Evolutionary conservation across 2,113 vertebrate species (phyloP).

Genomic region (Reinhardtius hippoglossoides): DNA sequence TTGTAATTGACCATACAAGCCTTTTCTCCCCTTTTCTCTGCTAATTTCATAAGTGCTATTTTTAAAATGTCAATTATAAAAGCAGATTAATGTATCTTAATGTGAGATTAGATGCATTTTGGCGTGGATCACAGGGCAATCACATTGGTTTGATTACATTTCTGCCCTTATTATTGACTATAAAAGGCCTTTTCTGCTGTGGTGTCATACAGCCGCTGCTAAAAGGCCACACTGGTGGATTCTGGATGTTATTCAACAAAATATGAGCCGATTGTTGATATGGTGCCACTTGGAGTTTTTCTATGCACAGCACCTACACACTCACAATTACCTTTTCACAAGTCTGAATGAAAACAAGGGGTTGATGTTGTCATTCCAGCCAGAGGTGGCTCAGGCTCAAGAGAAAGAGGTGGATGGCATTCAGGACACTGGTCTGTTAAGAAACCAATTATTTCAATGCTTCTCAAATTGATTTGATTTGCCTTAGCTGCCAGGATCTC

Average conservation of each 20-base stretch:
- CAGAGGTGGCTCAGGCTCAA: constrained; percentile 49
- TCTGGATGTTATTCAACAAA: constrained; percentile 28
- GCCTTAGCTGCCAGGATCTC: constrained; percentile 43
- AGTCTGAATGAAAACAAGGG: constrained; percentile 58
- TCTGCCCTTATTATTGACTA: constrained; percentile 50
- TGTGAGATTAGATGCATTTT: constrained; percentile 76
- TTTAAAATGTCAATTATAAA: constrained; percentile 79
- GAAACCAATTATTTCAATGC: constrained; percentile 78
- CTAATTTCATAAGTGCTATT: constrained; percentile 81
- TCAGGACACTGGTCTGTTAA: constrained; percentile 76
- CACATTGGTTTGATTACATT: constrained; percentile 63
- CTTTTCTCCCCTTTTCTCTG: constrained; percentile 77
- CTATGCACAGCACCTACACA: constrained; percentile 10
- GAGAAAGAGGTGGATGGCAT: constrained; percentile 63
- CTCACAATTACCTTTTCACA: constrained; percentile 13
- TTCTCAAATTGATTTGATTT: constrained; percentile 82
- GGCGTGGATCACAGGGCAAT: constrained; percentile 64
- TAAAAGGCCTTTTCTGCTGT: constrained; percentile 52
- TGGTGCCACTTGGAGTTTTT: constrained; percentile 22
- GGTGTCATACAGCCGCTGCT: constrained; percentile 27
- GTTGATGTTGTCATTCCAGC: constrained; percentile 45
- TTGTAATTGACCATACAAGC: constrained; percentile 80
- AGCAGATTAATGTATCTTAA: constrained; percentile 77
- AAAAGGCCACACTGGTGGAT: constrained; percentile 17
- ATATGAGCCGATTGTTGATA: constrained; percentile 25